These are phyloP conservation scores for Metalampra italica DNA, from an alignment of 2,888 invertebrate species.

Conservation along the genomic window DNA sequence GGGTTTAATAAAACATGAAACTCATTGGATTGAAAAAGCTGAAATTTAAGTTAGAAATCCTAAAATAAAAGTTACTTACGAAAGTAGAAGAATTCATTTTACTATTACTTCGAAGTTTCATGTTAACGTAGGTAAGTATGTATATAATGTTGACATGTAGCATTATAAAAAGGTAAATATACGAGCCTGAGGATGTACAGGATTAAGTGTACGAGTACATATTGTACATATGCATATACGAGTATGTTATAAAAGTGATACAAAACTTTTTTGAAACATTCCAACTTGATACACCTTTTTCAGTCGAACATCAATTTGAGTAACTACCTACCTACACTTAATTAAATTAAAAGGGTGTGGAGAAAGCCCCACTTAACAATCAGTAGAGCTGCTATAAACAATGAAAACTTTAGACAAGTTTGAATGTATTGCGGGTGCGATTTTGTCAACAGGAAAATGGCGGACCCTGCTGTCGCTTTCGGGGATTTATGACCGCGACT, in stretches of 20 bases:
- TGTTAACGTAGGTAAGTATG: no score
- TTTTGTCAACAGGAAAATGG: slow-evolving; percentile 77
- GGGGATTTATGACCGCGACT: slow-evolving; percentile 67
- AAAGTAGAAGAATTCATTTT: not conserved
- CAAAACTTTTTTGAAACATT: no score
- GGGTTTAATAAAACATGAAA: no score
- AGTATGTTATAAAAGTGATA: no score
- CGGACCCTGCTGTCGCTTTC: slow-evolving; percentile 60
- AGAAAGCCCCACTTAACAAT: slow-evolving; percentile 47
- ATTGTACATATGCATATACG: no score
- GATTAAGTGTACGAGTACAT: no score
- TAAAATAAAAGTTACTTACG: not conserved
- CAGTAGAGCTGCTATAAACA: slow-evolving; percentile 53
- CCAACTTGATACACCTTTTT: not conserved
- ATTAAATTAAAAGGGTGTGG: slow-evolving; percentile 49
- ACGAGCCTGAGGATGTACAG: no score
- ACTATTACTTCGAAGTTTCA: no score
- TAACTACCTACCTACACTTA: slow-evolving; percentile 17
- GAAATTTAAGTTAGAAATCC: no score
- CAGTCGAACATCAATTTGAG: slow-evolving; percentile 7
- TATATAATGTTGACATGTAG: no score
- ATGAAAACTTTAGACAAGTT: slow-evolving; percentile 70
- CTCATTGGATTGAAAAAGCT: no score
- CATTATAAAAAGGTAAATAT: no score
- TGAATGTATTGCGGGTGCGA: slow-evolving; percentile 68